Conservation (phyloP, 2,797 vertebrate species). For the Monodelphis domestica region DNA sequence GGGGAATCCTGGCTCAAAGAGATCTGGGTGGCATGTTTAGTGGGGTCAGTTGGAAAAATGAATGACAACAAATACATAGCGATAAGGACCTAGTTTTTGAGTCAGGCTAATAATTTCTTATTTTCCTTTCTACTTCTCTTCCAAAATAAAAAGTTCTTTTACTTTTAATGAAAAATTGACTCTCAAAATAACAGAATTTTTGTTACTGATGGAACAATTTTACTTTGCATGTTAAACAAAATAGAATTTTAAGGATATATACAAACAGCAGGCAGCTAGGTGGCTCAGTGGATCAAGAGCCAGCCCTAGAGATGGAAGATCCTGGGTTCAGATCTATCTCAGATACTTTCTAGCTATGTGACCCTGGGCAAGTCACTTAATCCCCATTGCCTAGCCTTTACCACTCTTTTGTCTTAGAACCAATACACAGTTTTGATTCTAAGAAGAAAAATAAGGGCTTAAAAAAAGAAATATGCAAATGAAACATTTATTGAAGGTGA, state of each 20-base stretch:
- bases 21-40: neutral
- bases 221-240: constrained; percentile 47
- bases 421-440: too few relatives aligned
- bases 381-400: too few relatives aligned
- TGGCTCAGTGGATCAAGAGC: too few relatives aligned
- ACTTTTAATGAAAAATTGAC: constrained; percentile 23
- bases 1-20: neutral
- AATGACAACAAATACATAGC: neutral
- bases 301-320: too few relatives aligned
- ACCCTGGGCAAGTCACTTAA: too few relatives aligned
- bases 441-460: too few relatives aligned
- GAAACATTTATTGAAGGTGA: neutral
- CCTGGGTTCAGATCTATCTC: too few relatives aligned
- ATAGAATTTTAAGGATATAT: neutral
- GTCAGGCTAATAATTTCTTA: constrained; percentile 42
- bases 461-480: neutral
- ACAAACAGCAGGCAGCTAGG: too few relatives aligned
- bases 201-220: constrained; percentile 41
- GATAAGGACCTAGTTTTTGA: neutral
- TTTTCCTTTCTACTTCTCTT: constrained; percentile 24
- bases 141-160: constrained; percentile 26
- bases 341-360: too few relatives aligned
- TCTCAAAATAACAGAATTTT: constrained; percentile 31
- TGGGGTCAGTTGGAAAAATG: constrained; percentile 2
- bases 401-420: too few relatives aligned